Conservation (phyloP, 2,797 vertebrate genomes). For the Xerus rutilus region DNA sequence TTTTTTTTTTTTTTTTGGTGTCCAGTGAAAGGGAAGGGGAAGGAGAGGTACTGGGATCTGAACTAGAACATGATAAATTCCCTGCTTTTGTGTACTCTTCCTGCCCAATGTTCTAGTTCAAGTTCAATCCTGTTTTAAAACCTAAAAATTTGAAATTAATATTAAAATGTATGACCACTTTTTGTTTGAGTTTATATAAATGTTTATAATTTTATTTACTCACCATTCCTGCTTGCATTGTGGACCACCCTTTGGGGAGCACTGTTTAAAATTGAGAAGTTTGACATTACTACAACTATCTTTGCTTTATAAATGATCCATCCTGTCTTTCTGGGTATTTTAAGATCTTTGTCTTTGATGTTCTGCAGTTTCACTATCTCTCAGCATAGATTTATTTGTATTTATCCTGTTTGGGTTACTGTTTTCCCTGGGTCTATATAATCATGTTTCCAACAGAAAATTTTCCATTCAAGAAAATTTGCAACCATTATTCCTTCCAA, state of each 20-base stretch:
- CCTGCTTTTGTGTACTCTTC: no score
- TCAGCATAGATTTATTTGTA: conserved; percentile 26
- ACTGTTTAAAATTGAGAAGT: conserved; percentile 28
- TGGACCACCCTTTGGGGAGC: background rate
- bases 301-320: conserved; percentile 21
- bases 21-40: no score
- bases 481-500: conserved; percentile 31
- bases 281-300: background rate
- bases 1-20: background rate
- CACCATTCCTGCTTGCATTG: background rate
- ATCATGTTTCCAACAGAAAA: conserved; percentile 30
- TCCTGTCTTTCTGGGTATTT: conserved; percentile 14
- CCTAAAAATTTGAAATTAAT: background rate
- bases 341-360: conserved; percentile 6
- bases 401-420: conserved; percentile 7
- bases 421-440: conserved; percentile 12
- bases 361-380: background rate
- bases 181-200: conserved; percentile 26
- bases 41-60: background rate
- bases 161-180: conserved; percentile 25
- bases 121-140: conserved; percentile 11
- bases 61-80: no score
- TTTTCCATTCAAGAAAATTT: conserved; percentile 47
- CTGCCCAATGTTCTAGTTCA: background rate
- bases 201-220: conserved; percentile 42